Evolutionary conservation across 2,888 invertebrate genomes (phyloP).

Genomic region (Aricia artaxerxes): DNA sequence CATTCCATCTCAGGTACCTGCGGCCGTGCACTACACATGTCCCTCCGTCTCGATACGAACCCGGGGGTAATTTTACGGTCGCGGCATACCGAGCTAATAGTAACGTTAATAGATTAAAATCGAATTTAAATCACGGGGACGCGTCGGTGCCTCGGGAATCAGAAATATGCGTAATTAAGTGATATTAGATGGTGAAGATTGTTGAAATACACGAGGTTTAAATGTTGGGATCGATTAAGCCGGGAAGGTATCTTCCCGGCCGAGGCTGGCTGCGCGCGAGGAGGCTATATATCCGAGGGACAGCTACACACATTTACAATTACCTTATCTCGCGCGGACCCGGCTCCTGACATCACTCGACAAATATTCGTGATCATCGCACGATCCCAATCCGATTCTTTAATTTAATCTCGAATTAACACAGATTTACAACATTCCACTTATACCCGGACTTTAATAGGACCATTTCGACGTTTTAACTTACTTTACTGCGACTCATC

Average conservation of each 20-base stretch:
- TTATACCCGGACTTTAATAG: slow-evolving; percentile 5
- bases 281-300: slow-evolving; percentile 64
- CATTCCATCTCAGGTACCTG: slow-evolving; percentile 75
- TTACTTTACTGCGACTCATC: not conserved
- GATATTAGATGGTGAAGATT: slow-evolving; percentile 16
- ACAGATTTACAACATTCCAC: slow-evolving; percentile 32
- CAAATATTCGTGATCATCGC: slow-evolving; percentile 65
- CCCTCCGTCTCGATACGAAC: slow-evolving; percentile 51
- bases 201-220: not conserved
- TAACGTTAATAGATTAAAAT: slow-evolving; percentile 22
- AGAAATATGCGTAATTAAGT: slow-evolving; percentile 6
- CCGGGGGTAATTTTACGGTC: slow-evolving; percentile 34
- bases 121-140: slow-evolving; percentile 19
- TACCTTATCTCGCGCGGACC: slow-evolving; percentile 67
- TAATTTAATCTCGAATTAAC: slow-evolving; percentile 32
- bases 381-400: slow-evolving; percentile 34
- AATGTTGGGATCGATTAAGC: slow-evolving; percentile 31
- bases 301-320: slow-evolving; percentile 76
- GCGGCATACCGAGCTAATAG: slow-evolving; percentile 25
- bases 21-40: slow-evolving; percentile 57
- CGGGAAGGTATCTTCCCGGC: slow-evolving; percentile 27
- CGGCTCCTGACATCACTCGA: slow-evolving; percentile 69
- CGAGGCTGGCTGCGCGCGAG: slow-evolving; percentile 33
- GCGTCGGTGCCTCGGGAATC: not conserved
- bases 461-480: not conserved